phyloP scores from a whole-genome alignment of 2,888 invertebrate genomes.

The Silvanus unidentatus region DNA sequence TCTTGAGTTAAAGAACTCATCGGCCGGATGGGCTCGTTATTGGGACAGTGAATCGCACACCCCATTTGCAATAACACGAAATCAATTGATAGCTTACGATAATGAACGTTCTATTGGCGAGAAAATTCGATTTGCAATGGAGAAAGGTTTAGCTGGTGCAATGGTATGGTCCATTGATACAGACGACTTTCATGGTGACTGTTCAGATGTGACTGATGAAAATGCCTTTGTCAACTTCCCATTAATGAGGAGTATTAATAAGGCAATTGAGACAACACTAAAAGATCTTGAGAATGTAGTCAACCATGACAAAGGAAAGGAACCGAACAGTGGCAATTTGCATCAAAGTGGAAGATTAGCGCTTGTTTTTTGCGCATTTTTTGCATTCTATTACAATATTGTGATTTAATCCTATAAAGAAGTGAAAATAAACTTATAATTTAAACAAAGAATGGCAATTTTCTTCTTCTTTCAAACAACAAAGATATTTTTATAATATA shows the following conservation, averaged over 20 bases:
- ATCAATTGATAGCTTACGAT: constrained; percentile 70
- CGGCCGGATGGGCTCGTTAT: constrained; percentile 58
- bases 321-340: constrained; percentile 2
- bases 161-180: constrained; percentile 91
- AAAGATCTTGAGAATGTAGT: constrained; percentile 47
- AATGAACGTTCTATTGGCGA: constrained; percentile 65
- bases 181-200: constrained; percentile 75
- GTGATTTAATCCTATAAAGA: too few relatives aligned
- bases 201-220: constrained; percentile 51
- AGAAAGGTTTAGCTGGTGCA: constrained; percentile 64
- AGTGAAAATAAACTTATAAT: too few relatives aligned
- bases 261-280: constrained; percentile 53
- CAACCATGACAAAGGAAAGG: constrained; percentile 16
- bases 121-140: constrained; percentile 65
- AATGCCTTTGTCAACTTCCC: constrained; percentile 56
- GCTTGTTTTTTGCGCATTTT: neutral
- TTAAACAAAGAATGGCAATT: too few relatives aligned
- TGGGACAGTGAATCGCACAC: constrained; percentile 67
- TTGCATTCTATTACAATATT: too few relatives aligned
- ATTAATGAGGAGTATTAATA: constrained; percentile 66
- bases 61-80: constrained; percentile 56
- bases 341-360: neutral
- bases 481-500: constrained; percentile 5
- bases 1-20: constrained; percentile 53
- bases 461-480: too few relatives aligned